phyloP scores from a whole-genome alignment of 2,797 vertebrate genomes.

The Labeo calbasu region DNA sequence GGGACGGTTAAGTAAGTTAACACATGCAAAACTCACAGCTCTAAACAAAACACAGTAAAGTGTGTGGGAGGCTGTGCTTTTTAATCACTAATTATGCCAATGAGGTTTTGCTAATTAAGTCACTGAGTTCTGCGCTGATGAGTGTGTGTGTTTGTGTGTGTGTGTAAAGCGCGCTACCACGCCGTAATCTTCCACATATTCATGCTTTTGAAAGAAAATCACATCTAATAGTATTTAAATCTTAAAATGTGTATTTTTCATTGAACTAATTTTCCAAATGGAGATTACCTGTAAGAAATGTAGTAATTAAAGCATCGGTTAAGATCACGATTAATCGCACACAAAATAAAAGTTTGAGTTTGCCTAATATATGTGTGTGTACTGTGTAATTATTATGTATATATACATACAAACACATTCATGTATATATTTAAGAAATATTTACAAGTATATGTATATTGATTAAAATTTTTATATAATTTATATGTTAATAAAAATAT shows the following conservation, averaged over 20 bases:
- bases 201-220: neutral
- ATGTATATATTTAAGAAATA: too few relatives aligned
- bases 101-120: constrained; percentile 49
- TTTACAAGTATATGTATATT: too few relatives aligned
- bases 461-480: too few relatives aligned
- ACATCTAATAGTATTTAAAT: neutral
- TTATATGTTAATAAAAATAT: too few relatives aligned
- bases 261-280: neutral
- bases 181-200: neutral
- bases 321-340: too few relatives aligned
- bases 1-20: constrained; percentile 46
- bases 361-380: too few relatives aligned
- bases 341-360: too few relatives aligned
- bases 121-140: constrained; percentile 30
- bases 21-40: constrained; percentile 42
- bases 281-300: neutral
- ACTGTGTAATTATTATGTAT: too few relatives aligned
- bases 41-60: constrained; percentile 36
- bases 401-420: too few relatives aligned
- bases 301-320: neutral
- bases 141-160: constrained; percentile 4
- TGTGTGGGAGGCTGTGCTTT: constrained; percentile 40
- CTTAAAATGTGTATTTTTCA: neutral
- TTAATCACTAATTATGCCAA: constrained; percentile 54
- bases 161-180: neutral